Base-by-base conservation (phyloP, 2,888 invertebrate genomes). In the Cerastoderma edule region DNA sequence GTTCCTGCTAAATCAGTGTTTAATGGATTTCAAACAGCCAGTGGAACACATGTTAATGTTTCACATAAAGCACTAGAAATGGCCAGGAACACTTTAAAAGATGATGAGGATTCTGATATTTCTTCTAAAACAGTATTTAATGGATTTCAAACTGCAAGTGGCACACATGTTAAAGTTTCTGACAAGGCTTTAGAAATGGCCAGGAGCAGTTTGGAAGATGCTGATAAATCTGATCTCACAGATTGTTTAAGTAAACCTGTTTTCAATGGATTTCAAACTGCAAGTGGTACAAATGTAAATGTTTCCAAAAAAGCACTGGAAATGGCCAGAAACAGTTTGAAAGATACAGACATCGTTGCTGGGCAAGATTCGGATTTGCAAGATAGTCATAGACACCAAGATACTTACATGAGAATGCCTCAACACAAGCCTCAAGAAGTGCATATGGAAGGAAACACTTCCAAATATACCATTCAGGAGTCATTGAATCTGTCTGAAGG, bases 101-200 rank as follows among this genome's bases (percentile, higher is more conserved):
- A 70, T 35, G 33, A n/a, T n/a, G n/a, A n/a, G n/a, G n/a, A n/a
- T n/a, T n/a, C n/a, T n/a, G n/a, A n/a, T n/a, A n/a, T n/a, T n/a
- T n/a, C n/a, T n/a, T 16, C 48, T 8, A 24, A 50, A 30, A 50
- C 1, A 5, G 16, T 24, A 6, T 24, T 22, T 16, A 39, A 39
- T 28, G 67, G 67, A 10, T 74, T 69, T 46, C 50, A 54, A 33
- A 74, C 74, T 46, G 74, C 74, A n/a, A 30, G 19, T 27, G 74
- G 65, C 10, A 46, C 44, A 10, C 27, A 33, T 28, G 68, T 74
- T 4, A 33, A 33, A 16, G 56, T 74, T n/a, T 65, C 69, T 35
- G 65, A 74, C n/a, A 46, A 65, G 16, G 69, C 69, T 10, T 19
- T 74, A 35, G 19, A 56, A 48, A 2, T 19, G 32, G 72, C 57